phyloP scores from a whole-genome alignment of 2,797 vertebrate genomes.

The Prunella strophiata region DNA sequence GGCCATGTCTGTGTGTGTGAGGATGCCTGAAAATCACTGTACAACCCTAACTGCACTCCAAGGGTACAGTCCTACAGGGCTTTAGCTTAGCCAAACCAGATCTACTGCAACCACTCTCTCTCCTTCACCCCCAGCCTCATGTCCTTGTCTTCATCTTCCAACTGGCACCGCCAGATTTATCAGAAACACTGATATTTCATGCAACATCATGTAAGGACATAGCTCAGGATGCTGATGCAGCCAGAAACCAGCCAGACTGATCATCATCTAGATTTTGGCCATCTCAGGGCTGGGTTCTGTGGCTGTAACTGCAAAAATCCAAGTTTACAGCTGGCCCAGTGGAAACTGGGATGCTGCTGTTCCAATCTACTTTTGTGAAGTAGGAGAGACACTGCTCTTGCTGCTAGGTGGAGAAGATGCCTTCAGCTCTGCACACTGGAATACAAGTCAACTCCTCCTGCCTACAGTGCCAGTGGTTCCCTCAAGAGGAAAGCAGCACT shows the following conservation, averaged over 20 bases:
- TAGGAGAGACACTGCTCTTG: fast-evolving
- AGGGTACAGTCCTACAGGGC: not conserved
- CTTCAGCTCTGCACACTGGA: not conserved
- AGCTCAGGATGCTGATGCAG: not conserved
- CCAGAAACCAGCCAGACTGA: not conserved
- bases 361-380: not conserved
- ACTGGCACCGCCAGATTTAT: not conserved
- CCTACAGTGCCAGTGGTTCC: fast-evolving
- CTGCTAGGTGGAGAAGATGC: fast-evolving
- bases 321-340: fast-evolving
- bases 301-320: fast-evolving
- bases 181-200: not conserved
- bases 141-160: not conserved
- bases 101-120: not conserved
- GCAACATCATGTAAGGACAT: not conserved
- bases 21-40: not conserved
- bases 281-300: fast-evolving
- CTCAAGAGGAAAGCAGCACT: not conserved
- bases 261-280: not conserved
- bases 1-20: fast-evolving
- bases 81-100: not conserved
- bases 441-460: not conserved
- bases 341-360: fast-evolving
- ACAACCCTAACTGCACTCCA: not conserved
- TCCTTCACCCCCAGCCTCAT: not conserved